These are phyloP conservation scores for Thomomys bottae DNA, from an alignment of 2,113 vertebrate genomes.

Conservation along the genomic window DNA sequence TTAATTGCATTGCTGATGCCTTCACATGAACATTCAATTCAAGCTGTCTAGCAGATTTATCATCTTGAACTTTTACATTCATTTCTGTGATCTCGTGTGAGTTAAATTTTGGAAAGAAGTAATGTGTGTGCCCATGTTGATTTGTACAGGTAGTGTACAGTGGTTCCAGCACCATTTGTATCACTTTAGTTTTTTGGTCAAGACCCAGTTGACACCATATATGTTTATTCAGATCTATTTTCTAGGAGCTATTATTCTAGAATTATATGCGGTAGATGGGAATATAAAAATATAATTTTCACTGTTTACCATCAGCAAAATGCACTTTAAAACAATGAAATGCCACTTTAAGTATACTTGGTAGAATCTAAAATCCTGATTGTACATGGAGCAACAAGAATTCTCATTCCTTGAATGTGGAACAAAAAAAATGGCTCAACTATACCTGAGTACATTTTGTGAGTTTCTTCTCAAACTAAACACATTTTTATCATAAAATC, in stretches of 20 bases:
- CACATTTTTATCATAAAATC: neutral
- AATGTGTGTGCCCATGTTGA: neutral
- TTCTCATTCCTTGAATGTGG: neutral
- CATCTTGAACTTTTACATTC: neutral
- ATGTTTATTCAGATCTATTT: neutral
- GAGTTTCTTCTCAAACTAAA: neutral
- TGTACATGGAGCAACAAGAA: neutral
- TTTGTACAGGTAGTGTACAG: neutral
- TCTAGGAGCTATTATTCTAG: neutral
- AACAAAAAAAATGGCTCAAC: too few relatives aligned
- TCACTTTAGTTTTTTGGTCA: neutral
- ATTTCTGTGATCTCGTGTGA: neutral
- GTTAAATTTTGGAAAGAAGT: neutral
- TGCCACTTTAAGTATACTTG: rapidly evolving
- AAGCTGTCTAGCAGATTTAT: neutral
- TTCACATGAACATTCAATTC: neutral
- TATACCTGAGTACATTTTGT: neutral
- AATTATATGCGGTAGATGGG: too few relatives aligned
- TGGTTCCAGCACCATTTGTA: neutral
- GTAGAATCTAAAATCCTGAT: neutral
- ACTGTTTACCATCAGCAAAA: neutral
- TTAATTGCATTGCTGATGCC: neutral
- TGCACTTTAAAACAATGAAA: neutral
- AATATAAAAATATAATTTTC: neutral
- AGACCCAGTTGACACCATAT: neutral